These are phyloP conservation scores for Thumatha senex DNA, from an alignment of 2,888 invertebrate species.

Conservation along the genomic window DNA sequence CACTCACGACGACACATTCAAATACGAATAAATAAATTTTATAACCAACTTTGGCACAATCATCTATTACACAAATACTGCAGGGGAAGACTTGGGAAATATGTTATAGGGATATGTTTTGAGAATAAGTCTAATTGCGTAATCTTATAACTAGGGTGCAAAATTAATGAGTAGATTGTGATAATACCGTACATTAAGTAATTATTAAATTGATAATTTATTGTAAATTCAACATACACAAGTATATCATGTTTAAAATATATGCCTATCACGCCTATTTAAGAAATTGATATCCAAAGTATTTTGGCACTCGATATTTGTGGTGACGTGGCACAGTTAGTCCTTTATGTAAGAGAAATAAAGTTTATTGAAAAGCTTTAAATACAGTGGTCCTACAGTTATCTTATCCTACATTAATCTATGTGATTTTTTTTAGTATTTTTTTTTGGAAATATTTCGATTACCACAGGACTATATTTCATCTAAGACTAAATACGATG, in stretches of 20 bases:
- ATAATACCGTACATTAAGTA: slow-evolving; percentile 50
- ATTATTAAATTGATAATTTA: slow-evolving; percentile 39
- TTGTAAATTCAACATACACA: slow-evolving; percentile 25
- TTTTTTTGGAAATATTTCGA: slow-evolving; percentile 72
- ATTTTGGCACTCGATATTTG: slow-evolving; percentile 70
- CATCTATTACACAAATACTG: slow-evolving; percentile 72
- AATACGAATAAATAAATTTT: slow-evolving; percentile 52
- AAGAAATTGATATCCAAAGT: slow-evolving; percentile 31
- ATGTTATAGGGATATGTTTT: slow-evolving; percentile 74
- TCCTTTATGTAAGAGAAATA: slow-evolving; percentile 47
- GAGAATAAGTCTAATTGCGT: slow-evolving; percentile 63
- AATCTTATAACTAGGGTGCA: slow-evolving; percentile 75
- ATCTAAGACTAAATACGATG: slow-evolving; percentile 77
- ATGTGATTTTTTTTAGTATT: slow-evolving; percentile 64
- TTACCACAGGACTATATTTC: slow-evolving; percentile 73
- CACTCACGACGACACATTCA: slow-evolving; percentile 46
- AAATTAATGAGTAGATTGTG: slow-evolving; percentile 66
- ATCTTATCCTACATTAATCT: slow-evolving; percentile 68
- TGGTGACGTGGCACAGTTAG: slow-evolving; percentile 63
- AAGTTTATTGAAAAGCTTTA: slow-evolving; percentile 60
- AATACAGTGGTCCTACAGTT: slow-evolving; percentile 73
- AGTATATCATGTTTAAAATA: slow-evolving; percentile 22
- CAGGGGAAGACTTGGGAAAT: slow-evolving; percentile 78
- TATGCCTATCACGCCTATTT: slow-evolving; percentile 25
- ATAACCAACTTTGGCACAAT: slow-evolving; percentile 79